Conservation (phyloP, 2,888 invertebrate species). For the Perithous albicinctus region DNA sequence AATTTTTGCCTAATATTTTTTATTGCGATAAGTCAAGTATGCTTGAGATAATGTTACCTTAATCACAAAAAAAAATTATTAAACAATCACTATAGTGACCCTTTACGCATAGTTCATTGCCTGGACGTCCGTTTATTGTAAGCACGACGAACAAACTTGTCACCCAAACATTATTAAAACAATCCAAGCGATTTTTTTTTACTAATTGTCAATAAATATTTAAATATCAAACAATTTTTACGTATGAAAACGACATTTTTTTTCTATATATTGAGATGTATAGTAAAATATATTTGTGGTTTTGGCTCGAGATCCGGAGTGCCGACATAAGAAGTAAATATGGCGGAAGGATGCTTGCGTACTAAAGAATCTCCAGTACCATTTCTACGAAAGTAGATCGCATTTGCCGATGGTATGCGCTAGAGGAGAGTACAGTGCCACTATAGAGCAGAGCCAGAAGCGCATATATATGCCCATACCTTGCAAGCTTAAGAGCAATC, state of each 20-base stretch:
- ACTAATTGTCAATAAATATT: background rate
- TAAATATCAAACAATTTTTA: background rate
- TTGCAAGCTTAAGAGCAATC: constrained; percentile 16
- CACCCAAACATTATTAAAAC: too few relatives aligned
- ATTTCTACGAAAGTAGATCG: constrained; percentile 49
- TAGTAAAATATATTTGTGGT: too few relatives aligned
- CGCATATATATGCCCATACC: constrained; percentile 7
- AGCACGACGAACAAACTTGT: too few relatives aligned
- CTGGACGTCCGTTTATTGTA: too few relatives aligned
- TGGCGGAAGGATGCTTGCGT: background rate
- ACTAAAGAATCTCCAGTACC: constrained; percentile 6
- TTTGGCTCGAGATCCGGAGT: constrained; percentile 21
- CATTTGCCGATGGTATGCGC: constrained; percentile 47
- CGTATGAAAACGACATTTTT: background rate
- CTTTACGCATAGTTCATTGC: too few relatives aligned
- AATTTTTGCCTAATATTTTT: too few relatives aligned
- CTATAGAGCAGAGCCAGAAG: constrained; percentile 30
- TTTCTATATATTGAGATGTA: background rate
- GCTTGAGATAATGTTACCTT: too few relatives aligned
- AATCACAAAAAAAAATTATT: too few relatives aligned
- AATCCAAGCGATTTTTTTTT: too few relatives aligned
- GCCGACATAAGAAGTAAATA: constrained; percentile 14
- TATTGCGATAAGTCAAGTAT: too few relatives aligned
- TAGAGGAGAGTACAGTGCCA: constrained; percentile 9
- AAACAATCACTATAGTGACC: too few relatives aligned